Conservation (phyloP, 1,140 invertebrate species). For the Hyposmocoma kahamanoa region DNA sequence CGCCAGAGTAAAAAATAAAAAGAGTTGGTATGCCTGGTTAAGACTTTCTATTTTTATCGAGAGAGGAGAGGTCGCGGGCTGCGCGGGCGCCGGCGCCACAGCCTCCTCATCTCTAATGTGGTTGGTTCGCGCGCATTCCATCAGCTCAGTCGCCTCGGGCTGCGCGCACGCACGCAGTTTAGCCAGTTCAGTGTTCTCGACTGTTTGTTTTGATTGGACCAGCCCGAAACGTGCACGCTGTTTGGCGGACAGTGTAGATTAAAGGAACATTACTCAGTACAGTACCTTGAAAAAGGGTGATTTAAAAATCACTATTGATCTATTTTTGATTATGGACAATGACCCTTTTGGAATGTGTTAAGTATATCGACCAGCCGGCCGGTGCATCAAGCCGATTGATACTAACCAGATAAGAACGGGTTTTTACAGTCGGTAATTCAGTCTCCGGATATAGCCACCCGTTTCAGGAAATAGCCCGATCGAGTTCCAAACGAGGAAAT, state of each 20-base stretch:
- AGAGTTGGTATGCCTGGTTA: conserved; percentile 54
- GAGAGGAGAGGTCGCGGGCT: conserved; percentile 40
- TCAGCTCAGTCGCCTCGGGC: conserved; percentile 51
- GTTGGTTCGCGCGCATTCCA: conserved; percentile 53
- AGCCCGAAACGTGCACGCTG: background rate
- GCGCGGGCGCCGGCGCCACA: conserved; percentile 58
- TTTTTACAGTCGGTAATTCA: conserved; percentile 25
- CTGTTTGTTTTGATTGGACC: conserved; percentile 34
- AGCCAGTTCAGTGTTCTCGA: conserved; percentile 21
- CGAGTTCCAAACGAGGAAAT: conserved; percentile 39
- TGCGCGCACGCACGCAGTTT: conserved; percentile 46
- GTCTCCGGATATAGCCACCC: conserved; percentile 23
- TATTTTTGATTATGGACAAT: conserved; percentile 50
- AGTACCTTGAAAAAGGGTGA: too few relatives aligned
- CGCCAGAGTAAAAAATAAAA: conserved; percentile 61
- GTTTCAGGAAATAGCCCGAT: conserved; percentile 29
- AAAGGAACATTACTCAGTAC: too few relatives aligned
- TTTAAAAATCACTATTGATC: too few relatives aligned
- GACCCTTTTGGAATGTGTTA: conserved; percentile 50
- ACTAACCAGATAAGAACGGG: conserved; percentile 24
- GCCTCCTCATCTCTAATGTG: conserved; percentile 49
- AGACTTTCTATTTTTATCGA: conserved; percentile 70
- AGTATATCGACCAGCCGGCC: conserved; percentile 27
- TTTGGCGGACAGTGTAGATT: too few relatives aligned
- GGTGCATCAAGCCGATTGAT: conserved; percentile 39